phyloP scores from a whole-genome alignment of 1,140 invertebrate species.

The Psix sp. region DNA sequence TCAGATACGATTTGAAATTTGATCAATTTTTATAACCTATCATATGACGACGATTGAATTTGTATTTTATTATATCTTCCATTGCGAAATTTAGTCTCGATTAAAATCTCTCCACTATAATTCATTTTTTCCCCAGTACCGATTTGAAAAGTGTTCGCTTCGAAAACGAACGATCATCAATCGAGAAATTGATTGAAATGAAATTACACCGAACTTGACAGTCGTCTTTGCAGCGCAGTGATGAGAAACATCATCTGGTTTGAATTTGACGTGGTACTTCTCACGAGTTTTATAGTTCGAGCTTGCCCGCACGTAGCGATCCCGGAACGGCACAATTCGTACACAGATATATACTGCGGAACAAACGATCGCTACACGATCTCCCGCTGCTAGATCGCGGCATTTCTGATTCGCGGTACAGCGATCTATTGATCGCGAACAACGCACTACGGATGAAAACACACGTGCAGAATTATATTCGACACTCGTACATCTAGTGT shows the following conservation, averaged over 20 bases:
- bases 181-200: too few species aligned
- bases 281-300: constrained; percentile 48
- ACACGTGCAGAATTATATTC: constrained; percentile 58
- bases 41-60: constrained; percentile 1
- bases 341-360: constrained; percentile 66
- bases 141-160: too few species aligned
- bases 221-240: neutral
- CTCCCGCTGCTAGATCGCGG: constrained; percentile 72
- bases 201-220: neutral
- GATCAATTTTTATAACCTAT: constrained; percentile 16
- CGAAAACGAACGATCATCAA: too few species aligned
- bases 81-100: too few species aligned
- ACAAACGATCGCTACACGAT: constrained; percentile 73
- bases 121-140: too few species aligned
- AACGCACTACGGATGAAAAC: constrained; percentile 65
- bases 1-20: constrained; percentile 18
- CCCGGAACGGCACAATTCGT: constrained; percentile 60
- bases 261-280: constrained; percentile 51
- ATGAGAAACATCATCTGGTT: constrained; percentile 7
- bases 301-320: constrained; percentile 57
- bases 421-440: constrained; percentile 72
- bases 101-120: too few species aligned
- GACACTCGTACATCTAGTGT: constrained; percentile 49
- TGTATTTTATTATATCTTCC: neutral
- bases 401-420: constrained; percentile 69